Evolutionary conservation across 2,888 invertebrate species (phyloP).

Genomic region (Metallyticus violacea): DNA sequence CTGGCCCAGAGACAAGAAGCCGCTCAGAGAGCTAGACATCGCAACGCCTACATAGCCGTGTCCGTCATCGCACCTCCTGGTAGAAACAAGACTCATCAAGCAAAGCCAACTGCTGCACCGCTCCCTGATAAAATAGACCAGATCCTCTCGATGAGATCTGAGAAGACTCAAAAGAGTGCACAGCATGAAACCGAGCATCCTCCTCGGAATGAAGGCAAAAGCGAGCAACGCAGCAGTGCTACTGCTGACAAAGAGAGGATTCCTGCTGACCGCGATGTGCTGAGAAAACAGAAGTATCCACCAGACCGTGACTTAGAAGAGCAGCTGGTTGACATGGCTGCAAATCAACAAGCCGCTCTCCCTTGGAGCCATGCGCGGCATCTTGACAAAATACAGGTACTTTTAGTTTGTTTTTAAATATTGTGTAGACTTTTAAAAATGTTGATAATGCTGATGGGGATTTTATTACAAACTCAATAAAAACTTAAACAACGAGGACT

Average conservation of each 20-base stretch:
- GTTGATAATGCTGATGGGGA: no score
- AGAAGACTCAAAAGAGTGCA: background rate
- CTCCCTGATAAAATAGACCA: slow-evolving; percentile 26
- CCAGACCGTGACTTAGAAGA: slow-evolving; percentile 26
- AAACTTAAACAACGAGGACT: no score
- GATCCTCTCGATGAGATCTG: slow-evolving; percentile 5
- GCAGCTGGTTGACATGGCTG: slow-evolving; percentile 28
- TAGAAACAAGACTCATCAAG: slow-evolving; percentile 10
- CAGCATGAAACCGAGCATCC: background rate
- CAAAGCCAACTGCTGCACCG: background rate
- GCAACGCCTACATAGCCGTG: slow-evolving; percentile 30
- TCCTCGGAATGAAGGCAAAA: background rate
- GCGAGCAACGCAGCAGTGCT: background rate
- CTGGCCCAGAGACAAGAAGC: slow-evolving; percentile 21
- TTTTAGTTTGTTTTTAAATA: no score
- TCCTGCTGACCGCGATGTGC: background rate
- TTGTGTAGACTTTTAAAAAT: background rate
- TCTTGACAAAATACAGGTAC: slow-evolving; percentile 31
- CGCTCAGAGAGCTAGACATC: slow-evolving; percentile 23
- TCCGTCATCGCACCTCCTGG: slow-evolving; percentile 27
- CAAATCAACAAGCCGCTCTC: background rate
- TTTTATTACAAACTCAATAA: no score
- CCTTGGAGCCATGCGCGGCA: slow-evolving; percentile 33
- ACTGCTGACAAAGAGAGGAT: background rate
- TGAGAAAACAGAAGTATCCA: background rate